Conservation (phyloP, 2,113 vertebrate genomes). For the Amia ocellicauda region DNA sequence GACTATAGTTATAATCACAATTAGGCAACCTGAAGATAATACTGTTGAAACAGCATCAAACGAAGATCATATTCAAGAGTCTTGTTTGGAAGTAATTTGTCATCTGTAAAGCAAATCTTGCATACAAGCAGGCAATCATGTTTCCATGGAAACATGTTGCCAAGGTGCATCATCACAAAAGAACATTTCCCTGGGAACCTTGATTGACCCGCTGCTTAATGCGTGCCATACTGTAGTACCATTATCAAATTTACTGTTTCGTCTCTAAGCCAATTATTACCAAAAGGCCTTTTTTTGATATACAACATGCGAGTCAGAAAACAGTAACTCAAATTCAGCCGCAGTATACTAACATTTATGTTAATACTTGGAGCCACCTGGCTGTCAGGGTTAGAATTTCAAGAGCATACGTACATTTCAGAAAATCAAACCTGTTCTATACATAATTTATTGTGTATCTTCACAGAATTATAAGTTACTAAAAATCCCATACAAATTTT, state of each 20-base stretch:
- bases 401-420: no score
- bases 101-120: not conserved
- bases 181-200: not conserved
- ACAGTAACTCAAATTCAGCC: not conserved
- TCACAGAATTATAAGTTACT: no score
- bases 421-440: no score
- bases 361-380: slow-evolving; percentile 14
- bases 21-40: not conserved
- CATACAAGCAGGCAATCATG: not conserved
- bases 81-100: not conserved
- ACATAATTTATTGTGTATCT: no score
- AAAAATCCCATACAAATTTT: no score
- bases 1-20: not conserved
- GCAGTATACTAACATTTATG: not conserved
- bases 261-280: not conserved
- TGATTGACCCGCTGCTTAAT: slow-evolving; percentile 5
- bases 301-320: not conserved
- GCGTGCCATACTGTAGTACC: not conserved
- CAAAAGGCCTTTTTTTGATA: not conserved
- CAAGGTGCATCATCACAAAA: not conserved
- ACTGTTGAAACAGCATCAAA: not conserved
- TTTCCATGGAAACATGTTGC: slow-evolving; percentile 12
- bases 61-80: not conserved
- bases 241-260: not conserved
- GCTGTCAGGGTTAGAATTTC: not conserved